Conservation (phyloP, 2,113 vertebrate genomes). For the Chaetodon trifascialis region DNA sequence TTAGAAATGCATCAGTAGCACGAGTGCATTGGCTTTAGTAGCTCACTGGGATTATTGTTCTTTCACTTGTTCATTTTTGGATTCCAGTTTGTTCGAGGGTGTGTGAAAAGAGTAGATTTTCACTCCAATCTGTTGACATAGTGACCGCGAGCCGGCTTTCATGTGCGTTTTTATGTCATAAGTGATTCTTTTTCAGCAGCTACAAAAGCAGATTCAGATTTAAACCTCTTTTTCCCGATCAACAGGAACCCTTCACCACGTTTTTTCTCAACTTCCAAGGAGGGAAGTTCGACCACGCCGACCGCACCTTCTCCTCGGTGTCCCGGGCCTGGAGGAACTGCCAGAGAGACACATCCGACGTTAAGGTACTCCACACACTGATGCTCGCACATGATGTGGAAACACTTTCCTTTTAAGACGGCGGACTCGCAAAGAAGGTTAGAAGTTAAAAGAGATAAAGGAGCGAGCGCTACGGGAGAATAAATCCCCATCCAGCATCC, state of each 20-base stretch:
- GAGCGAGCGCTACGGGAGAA: constrained; percentile 22
- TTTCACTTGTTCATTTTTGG: constrained; percentile 52
- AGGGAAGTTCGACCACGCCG: constrained; percentile 98
- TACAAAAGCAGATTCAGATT: background rate
- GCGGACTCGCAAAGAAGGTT: constrained; percentile 19
- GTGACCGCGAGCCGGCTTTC: background rate
- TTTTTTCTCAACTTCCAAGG: constrained; percentile 98
- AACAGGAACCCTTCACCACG: constrained; percentile 97
- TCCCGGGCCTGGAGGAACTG: constrained; percentile 97
- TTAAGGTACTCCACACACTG: constrained; percentile 88
- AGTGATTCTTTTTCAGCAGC: background rate
- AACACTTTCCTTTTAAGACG: constrained; percentile 6
- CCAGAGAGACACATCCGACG: constrained; percentile 98
- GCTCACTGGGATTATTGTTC: constrained; percentile 61
- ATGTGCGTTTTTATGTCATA: constrained; percentile 21
- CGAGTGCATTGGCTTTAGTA: constrained; percentile 60
- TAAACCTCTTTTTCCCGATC: constrained; percentile 1
- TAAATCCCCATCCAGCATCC: constrained; percentile 56
- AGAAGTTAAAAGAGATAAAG: constrained; percentile 44
- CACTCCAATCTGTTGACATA: constrained; percentile 21
- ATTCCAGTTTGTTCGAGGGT: constrained; percentile 19
- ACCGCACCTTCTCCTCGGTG: constrained; percentile 96
- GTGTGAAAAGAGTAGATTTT: constrained; percentile 12
- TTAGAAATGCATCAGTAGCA: constrained; percentile 78
- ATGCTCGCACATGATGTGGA: constrained; percentile 11